phyloP scores from a whole-genome alignment of 2,888 invertebrate genomes.

The Euplagia quadripunctaria region DNA sequence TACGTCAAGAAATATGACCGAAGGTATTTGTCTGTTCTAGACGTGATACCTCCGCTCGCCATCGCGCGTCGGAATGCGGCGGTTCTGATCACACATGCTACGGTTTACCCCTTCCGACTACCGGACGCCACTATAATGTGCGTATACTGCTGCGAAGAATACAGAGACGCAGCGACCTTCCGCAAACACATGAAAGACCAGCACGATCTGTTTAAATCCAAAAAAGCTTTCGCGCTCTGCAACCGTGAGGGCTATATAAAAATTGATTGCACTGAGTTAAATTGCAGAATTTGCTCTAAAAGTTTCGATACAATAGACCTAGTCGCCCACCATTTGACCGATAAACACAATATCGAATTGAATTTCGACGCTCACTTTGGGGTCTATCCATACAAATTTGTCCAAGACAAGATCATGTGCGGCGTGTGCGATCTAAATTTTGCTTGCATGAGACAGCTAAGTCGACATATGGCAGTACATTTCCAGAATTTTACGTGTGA shows the following conservation, averaged over 20 bases:
- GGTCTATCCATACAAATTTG: slow-evolving; percentile 73
- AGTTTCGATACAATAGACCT: slow-evolving; percentile 63
- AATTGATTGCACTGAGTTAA: slow-evolving; percentile 73
- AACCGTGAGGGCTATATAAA: slow-evolving; percentile 70
- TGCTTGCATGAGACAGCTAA: slow-evolving; percentile 67
- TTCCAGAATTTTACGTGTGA: slow-evolving; percentile 75
- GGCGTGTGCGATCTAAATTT: slow-evolving; percentile 67
- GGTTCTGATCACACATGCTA: slow-evolving; percentile 69
- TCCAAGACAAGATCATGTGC: slow-evolving; percentile 71
- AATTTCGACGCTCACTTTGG: slow-evolving; percentile 66
- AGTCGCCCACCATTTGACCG: slow-evolving; percentile 68
- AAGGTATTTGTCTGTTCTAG: slow-evolving; percentile 79
- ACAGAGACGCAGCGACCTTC: slow-evolving; percentile 57
- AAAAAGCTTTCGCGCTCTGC: slow-evolving; percentile 71
- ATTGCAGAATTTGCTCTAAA: slow-evolving; percentile 65
- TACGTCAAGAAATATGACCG: slow-evolving; percentile 47
- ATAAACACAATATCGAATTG: slow-evolving; percentile 59
- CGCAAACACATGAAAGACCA: slow-evolving; percentile 68
- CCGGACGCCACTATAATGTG: slow-evolving; percentile 71
- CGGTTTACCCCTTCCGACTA: slow-evolving; percentile 76
- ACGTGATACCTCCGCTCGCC: slow-evolving; percentile 62
- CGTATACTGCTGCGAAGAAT: slow-evolving; percentile 71
- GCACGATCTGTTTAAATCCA: slow-evolving; percentile 63
- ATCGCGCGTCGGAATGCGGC: slow-evolving; percentile 74
- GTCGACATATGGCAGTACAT: slow-evolving; percentile 72